phyloP scores from a whole-genome alignment of 2,888 invertebrate genomes.

The Erebia aethiops region DNA sequence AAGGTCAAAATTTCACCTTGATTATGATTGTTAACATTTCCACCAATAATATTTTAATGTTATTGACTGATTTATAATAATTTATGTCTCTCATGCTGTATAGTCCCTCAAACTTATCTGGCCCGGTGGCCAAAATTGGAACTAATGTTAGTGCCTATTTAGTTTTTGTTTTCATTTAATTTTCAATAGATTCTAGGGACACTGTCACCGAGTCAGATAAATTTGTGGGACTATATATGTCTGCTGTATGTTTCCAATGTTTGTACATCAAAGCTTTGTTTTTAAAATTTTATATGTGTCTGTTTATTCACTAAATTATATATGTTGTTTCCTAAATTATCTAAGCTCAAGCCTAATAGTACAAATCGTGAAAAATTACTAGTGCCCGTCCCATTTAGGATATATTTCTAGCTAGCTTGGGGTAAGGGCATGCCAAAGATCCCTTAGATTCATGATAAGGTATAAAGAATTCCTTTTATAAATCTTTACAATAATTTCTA shows the following conservation, averaged over 20 bases:
- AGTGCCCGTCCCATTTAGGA: slow-evolving; percentile 62
- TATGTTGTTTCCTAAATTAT: slow-evolving; percentile 25
- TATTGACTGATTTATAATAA: slow-evolving; percentile 28
- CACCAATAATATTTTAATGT: slow-evolving; percentile 17
- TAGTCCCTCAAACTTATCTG: too few species aligned
- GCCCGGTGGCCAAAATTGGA: too few species aligned
- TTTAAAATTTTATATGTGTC: slow-evolving; percentile 24
- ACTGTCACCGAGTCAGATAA: too few species aligned
- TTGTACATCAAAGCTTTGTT: slow-evolving; percentile 35
- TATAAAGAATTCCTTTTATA: neutral
- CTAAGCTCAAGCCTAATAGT: slow-evolving; percentile 59
- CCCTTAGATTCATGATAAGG: neutral
- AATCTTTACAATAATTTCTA: too few species aligned
- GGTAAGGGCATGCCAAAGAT: slow-evolving; percentile 21
- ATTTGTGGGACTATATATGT: too few species aligned
- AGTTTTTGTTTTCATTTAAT: too few species aligned
- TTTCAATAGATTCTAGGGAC: too few species aligned
- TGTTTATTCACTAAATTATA: slow-evolving; percentile 20
- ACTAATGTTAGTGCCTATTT: too few species aligned
- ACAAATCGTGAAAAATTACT: slow-evolving; percentile 58
- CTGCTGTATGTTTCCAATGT: slow-evolving; percentile 31
- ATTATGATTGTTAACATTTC: slow-evolving; percentile 15
- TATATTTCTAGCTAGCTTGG: slow-evolving; percentile 42
- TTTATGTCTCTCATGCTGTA: slow-evolving; percentile 27
- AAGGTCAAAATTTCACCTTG: neutral